Evolutionary conservation across 2,113 vertebrate genomes (phyloP).

Genomic region (Anser cygnoides): DNA sequence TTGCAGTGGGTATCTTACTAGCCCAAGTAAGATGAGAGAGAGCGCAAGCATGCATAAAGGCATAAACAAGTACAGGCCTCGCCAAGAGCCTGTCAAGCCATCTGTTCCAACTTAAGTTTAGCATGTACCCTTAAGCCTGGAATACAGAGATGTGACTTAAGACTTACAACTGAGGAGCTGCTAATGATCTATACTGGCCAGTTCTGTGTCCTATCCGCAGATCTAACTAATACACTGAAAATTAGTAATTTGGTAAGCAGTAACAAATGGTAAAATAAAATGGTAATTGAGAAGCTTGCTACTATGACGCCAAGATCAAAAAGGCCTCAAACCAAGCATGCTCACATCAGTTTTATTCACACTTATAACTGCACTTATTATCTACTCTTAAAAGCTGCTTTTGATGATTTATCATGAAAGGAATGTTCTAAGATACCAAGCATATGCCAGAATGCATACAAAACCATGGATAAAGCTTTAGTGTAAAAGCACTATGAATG

Average conservation of each 20-base stretch:
- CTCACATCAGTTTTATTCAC: not conserved
- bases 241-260: not conserved
- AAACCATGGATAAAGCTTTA: not conserved
- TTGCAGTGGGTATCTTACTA: not conserved
- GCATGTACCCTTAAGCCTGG: not conserved
- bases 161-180: not conserved
- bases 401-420: not conserved
- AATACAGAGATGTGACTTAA: not conserved
- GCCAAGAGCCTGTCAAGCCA: not conserved
- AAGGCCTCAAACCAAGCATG: not conserved
- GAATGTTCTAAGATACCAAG: not conserved
- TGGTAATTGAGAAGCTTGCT: not conserved
- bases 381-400: not conserved
- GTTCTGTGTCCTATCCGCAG: not conserved
- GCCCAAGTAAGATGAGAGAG: not conserved
- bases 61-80: slow-evolving; percentile 1
- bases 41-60: not conserved
- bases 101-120: not conserved
- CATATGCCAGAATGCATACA: not conserved
- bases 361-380: not conserved
- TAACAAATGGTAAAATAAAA: too few relatives aligned
- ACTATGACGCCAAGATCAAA: not conserved
- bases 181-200: not conserved
- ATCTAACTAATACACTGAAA: not conserved
- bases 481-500: not conserved